Percentiles rank a stretch among this genome's conserved stretches.
These are phyloP conservation scores for Mythimna albipuncta DNA, from an alignment of 2,888 invertebrate genomes.

Conservation along the genomic window DNA sequence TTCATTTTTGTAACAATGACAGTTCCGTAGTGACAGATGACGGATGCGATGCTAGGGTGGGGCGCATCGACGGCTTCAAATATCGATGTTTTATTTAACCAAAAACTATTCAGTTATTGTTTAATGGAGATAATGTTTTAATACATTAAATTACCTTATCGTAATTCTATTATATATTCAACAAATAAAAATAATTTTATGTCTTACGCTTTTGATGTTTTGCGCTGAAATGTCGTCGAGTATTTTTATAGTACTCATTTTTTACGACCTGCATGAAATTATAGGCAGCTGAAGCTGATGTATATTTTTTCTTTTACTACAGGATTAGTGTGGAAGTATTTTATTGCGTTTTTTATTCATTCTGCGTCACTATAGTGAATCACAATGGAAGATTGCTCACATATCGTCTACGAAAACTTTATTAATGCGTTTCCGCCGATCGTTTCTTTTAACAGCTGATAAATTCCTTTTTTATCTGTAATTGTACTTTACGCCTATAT, in stretches of 20 bases:
- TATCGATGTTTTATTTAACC: slow-evolving; percentile 43
- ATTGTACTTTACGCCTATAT: background rate
- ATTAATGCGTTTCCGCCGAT: slow-evolving; percentile 39
- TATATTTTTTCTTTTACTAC: slow-evolving; percentile 16
- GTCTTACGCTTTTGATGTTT: slow-evolving; percentile 43
- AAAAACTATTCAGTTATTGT: background rate
- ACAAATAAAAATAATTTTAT: slow-evolving; percentile 31
- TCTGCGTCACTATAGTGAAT: slow-evolving; percentile 4
- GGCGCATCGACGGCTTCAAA: slow-evolving; percentile 15
- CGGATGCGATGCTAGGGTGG: slow-evolving; percentile 39
- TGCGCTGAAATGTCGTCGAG: slow-evolving; percentile 35
- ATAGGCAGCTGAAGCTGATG: slow-evolving; percentile 40
- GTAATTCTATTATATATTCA: slow-evolving; percentile 12
- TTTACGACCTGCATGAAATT: slow-evolving; percentile 46
- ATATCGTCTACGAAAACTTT: slow-evolving; percentile 35
- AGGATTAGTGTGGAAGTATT: slow-evolving; percentile 20
- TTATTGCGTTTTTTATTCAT: slow-evolving; percentile 13
- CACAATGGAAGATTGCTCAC: slow-evolving; percentile 21
- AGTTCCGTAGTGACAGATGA: slow-evolving; percentile 63
- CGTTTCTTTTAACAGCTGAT: slow-evolving; percentile 17
- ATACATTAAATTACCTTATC: slow-evolving; percentile 20
- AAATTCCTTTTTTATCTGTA: slow-evolving; percentile 10
- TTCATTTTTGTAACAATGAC: slow-evolving; percentile 59
- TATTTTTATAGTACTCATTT: slow-evolving; percentile 26
- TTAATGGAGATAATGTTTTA: slow-evolving; percentile 13